Percentiles rank a stretch among this genome's conserved stretches.
Conservation (phyloP, 2,113 vertebrate species). For the Microcebus murinus region DNA sequence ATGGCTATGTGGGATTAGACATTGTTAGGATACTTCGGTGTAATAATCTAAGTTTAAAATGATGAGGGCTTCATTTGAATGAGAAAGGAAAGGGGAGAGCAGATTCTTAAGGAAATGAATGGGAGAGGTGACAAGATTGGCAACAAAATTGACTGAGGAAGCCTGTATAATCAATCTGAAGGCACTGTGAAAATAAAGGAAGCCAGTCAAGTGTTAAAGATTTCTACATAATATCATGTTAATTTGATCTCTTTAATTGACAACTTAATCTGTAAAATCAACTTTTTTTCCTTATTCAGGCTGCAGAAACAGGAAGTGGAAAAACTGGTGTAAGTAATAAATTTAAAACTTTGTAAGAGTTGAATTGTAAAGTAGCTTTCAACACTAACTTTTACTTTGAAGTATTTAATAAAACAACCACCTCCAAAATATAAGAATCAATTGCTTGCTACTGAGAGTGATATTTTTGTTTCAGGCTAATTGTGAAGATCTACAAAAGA, state of each 20-base stretch:
- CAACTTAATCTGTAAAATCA: not conserved
- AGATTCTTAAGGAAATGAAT: not conserved
- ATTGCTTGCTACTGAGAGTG: not conserved
- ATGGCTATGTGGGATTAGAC: not conserved
- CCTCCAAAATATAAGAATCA: not conserved
- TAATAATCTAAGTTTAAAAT: not conserved
- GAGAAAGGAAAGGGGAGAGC: not conserved
- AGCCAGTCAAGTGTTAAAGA: not conserved
- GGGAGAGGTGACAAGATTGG: not conserved
- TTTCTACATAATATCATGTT: not conserved
- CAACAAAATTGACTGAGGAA: not conserved
- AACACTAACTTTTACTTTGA: not conserved
- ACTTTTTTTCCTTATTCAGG: slow-evolving; percentile 83
- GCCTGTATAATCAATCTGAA: not conserved
- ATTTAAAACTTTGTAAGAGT: not conserved
- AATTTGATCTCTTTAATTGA: not conserved
- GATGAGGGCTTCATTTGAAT: not conserved
- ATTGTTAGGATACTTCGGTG: not conserved
- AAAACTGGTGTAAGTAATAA: slow-evolving; percentile 96
- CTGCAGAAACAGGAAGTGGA: slow-evolving; percentile 98
- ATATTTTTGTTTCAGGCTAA: not conserved
- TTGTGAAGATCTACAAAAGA: not conserved
- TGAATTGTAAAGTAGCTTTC: slow-evolving; percentile 7
- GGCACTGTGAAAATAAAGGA: not conserved
- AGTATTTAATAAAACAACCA: not conserved